phyloP scores from a whole-genome alignment of 2,113 vertebrate species.

The Alethe diademata region DNA sequence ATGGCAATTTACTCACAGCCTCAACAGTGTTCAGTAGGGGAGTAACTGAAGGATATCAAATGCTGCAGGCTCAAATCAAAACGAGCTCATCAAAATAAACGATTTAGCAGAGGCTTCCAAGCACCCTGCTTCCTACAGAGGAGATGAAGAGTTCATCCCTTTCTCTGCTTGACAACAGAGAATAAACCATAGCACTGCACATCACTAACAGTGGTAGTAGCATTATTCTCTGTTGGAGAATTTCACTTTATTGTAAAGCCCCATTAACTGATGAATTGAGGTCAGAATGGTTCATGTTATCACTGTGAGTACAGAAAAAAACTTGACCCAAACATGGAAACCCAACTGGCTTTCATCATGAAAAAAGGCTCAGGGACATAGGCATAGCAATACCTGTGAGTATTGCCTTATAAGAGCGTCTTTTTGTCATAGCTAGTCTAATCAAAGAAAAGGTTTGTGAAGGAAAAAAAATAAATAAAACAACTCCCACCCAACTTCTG shows the following conservation, averaged over 20 bases:
- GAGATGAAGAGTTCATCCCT: constrained; percentile 39
- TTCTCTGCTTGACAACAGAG: constrained; percentile 45
- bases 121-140: constrained; percentile 19
- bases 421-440: background rate
- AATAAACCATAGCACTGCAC: background rate
- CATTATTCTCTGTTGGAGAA: constrained; percentile 42
- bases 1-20: background rate
- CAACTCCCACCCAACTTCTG: background rate
- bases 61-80: constrained; percentile 27
- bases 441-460: background rate
- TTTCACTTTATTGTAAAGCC: constrained; percentile 16
- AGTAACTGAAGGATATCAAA: constrained; percentile 18
- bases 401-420: background rate
- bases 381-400: background rate
- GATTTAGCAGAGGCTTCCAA: constrained; percentile 36
- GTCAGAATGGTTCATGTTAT: constrained; percentile 15
- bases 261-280: constrained; percentile 41
- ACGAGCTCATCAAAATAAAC: constrained; percentile 26
- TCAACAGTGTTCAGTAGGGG: background rate
- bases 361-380: background rate
- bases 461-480: background rate
- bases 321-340: constrained; percentile 12
- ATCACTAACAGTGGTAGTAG: background rate
- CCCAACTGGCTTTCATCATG: background rate
- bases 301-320: constrained; percentile 9